Percentiles rank a stretch among this genome's conserved stretches.
Evolutionary conservation across 1,140 invertebrate genomes (phyloP).

Genomic region (Papilio xuthus): DNA sequence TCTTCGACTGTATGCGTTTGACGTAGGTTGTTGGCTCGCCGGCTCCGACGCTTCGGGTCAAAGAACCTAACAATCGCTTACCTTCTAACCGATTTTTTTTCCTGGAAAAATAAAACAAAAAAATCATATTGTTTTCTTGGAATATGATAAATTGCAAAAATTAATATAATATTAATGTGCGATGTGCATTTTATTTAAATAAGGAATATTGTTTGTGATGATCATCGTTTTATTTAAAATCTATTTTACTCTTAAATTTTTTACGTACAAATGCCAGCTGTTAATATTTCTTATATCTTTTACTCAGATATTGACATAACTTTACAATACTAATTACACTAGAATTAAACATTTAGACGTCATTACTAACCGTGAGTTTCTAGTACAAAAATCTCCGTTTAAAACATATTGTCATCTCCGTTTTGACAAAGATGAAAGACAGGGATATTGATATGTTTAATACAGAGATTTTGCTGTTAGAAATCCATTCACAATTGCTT

Average conservation of each 20-base stretch:
- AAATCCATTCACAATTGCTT: too few species aligned
- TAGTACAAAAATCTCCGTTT: too few species aligned
- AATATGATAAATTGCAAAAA: background rate
- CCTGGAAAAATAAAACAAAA: background rate
- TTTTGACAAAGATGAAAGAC: too few species aligned
- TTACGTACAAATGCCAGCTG: background rate
- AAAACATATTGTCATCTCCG: too few species aligned
- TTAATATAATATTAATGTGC: too few species aligned
- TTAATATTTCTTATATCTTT: background rate
- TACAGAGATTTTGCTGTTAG: too few species aligned
- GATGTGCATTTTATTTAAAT: background rate
- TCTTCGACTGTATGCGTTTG: background rate
- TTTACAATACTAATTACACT: too few species aligned
- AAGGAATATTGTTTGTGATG: background rate
- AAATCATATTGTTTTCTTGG: constrained; percentile 3
- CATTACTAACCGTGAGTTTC: too few species aligned
- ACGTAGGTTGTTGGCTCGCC: background rate
- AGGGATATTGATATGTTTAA: too few species aligned
- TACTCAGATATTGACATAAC: too few species aligned
- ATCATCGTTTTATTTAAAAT: background rate
- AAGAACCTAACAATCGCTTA: constrained; percentile 4
- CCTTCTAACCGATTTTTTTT: constrained; percentile 7
- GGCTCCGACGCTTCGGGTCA: constrained; percentile 9
- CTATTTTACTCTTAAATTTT: background rate
- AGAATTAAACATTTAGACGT: too few species aligned